phyloP scores from a whole-genome alignment of 1,140 invertebrate species.

The Heliconius eleuchia region DNA sequence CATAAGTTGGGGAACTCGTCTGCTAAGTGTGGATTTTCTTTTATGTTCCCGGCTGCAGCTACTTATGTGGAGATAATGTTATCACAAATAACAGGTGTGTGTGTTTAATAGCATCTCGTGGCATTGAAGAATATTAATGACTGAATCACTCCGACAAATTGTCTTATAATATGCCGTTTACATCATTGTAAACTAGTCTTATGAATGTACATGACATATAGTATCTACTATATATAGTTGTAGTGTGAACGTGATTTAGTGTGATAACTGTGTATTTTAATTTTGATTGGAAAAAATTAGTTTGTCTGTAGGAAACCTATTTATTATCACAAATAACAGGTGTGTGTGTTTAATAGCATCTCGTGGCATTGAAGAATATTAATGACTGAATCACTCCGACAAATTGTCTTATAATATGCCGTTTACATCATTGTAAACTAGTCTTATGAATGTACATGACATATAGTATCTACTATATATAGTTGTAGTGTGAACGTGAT shows the following conservation, averaged over 20 bases:
- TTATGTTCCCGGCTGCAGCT: slow-evolving; percentile 27
- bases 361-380: slow-evolving; percentile 13
- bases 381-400: slow-evolving; percentile 1
- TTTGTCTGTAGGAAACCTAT: too few species aligned
- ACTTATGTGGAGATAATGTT: slow-evolving; percentile 30
- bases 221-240: too few species aligned
- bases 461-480: too few species aligned
- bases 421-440: slow-evolving; percentile 1
- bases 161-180: background rate
- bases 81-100: slow-evolving; percentile 38
- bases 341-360: slow-evolving; percentile 25
- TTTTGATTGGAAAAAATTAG: too few species aligned
- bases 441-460: background rate
- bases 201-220: background rate
- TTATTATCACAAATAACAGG: slow-evolving; percentile 36
- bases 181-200: background rate
- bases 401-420: background rate
- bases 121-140: slow-evolving; percentile 12
- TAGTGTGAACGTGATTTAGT: too few species aligned
- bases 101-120: slow-evolving; percentile 17
- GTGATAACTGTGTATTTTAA: too few species aligned
- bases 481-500: too few species aligned
- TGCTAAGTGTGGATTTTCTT: slow-evolving; percentile 20
- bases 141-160: background rate
- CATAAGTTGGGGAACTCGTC: slow-evolving; percentile 22